Evolutionary conservation across 1,140 invertebrate species (phyloP).

Genomic region (Dreissena polymorpha): DNA sequence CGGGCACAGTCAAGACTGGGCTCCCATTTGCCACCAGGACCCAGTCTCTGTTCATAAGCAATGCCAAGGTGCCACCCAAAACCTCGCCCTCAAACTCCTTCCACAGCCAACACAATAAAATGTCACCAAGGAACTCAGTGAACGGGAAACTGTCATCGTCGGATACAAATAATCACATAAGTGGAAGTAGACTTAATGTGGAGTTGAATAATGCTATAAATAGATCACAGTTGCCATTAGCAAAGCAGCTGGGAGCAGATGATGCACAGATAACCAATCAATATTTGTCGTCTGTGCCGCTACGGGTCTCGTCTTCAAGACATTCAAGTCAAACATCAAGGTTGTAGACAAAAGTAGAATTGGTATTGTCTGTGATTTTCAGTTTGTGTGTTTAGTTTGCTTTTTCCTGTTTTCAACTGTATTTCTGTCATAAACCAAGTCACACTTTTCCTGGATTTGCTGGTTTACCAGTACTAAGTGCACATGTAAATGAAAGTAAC

Average conservation of each 20-base stretch:
- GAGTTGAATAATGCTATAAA: conserved; percentile 71
- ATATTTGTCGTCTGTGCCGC: too few relatives aligned
- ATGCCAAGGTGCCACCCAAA: conserved; percentile 61
- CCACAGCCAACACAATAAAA: conserved; percentile 74
- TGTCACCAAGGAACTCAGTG: conserved; percentile 73
- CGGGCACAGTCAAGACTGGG: conserved; percentile 69
- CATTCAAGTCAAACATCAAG: conserved; percentile 1
- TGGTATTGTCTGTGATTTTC: too few relatives aligned
- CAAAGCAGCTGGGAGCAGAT: conserved; percentile 32
- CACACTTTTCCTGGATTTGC: too few relatives aligned
- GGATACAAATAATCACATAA: conserved; percentile 64
- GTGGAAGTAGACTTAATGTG: conserved; percentile 61
- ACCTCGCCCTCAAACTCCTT: conserved; percentile 66
- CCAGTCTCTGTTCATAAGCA: conserved; percentile 72
- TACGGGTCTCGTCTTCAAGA: background rate
- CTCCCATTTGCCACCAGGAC: conserved; percentile 72
- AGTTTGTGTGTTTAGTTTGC: too few relatives aligned
- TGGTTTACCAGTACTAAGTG: too few relatives aligned
- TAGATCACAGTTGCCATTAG: conserved; percentile 65
- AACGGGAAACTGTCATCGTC: conserved; percentile 71
- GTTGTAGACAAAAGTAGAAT: background rate
- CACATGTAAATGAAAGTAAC: too few relatives aligned
- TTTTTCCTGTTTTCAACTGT: too few relatives aligned
- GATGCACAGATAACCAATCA: too few relatives aligned
- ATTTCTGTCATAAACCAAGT: too few relatives aligned